These are phyloP conservation scores for Cryptotermes secundus DNA, from an alignment of 1,140 invertebrate species.

Conservation along the genomic window DNA sequence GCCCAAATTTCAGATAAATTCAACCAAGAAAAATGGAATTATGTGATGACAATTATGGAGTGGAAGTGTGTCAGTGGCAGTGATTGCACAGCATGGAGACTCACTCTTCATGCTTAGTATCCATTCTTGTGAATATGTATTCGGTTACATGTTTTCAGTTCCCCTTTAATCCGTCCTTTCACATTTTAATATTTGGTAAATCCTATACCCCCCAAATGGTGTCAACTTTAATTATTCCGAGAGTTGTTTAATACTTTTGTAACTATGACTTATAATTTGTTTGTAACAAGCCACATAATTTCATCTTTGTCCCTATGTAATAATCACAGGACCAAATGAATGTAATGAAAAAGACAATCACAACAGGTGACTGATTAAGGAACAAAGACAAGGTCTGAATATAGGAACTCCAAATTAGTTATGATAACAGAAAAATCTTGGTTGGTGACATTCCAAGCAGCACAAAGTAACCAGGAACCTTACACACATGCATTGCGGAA, in stretches of 20 bases:
- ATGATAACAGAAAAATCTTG: neutral
- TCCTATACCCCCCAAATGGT: neutral
- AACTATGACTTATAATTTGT: slow-evolving; percentile 2
- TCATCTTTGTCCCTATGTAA: neutral
- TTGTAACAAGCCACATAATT: neutral
- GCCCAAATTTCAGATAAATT: slow-evolving; percentile 9
- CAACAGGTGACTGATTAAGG: neutral
- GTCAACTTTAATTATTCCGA: neutral
- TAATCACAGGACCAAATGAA: neutral
- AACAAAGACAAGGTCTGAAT: neutral
- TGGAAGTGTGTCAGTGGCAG: slow-evolving; percentile 17
- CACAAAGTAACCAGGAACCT: neutral
- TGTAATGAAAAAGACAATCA: slow-evolving; percentile 19
- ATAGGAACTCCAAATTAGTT: neutral
- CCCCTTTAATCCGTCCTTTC: slow-evolving; percentile 9
- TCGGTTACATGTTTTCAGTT: neutral
- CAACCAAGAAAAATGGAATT: slow-evolving; percentile 1
- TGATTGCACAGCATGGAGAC: neutral
- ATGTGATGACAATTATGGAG: neutral
- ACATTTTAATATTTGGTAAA: slow-evolving; percentile 8
- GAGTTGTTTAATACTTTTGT: neutral
- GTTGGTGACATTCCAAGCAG: slow-evolving; percentile 26
- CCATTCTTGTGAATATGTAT: neutral
- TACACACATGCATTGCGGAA: slow-evolving; percentile 25
- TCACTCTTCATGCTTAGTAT: neutral